Conservation (phyloP, 2,888 invertebrate genomes). For the Mongoloraphidia duomilia region DNA sequence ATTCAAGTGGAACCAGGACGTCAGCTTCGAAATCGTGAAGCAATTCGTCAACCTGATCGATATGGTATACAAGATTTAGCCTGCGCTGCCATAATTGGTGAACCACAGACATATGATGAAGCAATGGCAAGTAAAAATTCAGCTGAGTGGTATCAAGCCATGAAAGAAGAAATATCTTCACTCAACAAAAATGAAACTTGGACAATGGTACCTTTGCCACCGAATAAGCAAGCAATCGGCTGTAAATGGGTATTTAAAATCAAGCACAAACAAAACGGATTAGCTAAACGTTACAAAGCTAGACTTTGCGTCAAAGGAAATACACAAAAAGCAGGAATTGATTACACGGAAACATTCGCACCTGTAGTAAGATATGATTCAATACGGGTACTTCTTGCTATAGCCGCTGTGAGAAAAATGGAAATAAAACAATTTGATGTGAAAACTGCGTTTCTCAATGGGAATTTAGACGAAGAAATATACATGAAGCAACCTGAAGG, state of each 20-base stretch:
- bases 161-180: slow-evolving; percentile 13
- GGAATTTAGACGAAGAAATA: slow-evolving; percentile 4
- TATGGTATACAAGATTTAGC: slow-evolving; percentile 9
- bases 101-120: slow-evolving; percentile 13
- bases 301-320: slow-evolving; percentile 14
- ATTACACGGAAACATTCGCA: slow-evolving; percentile 10
- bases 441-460: slow-evolving; percentile 5
- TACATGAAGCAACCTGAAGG: slow-evolving; percentile 7
- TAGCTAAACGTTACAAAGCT: slow-evolving; percentile 12
- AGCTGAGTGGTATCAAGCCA: slow-evolving; percentile 9
- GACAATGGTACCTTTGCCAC: slow-evolving; percentile 11
- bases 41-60: slow-evolving; percentile 1
- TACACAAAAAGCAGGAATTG: slow-evolving; percentile 12
- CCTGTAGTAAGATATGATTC: slow-evolving; percentile 16
- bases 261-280: slow-evolving; percentile 7
- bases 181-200: slow-evolving; percentile 6
- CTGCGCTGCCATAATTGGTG: slow-evolving; percentile 8
- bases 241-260: slow-evolving; percentile 13
- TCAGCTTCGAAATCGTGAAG: background rate
- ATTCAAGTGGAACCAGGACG: background rate
- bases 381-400: slow-evolving; percentile 12
- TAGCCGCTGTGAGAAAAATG: slow-evolving; percentile 7
- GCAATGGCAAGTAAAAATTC: slow-evolving; percentile 10
- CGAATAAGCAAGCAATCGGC: slow-evolving; percentile 8
- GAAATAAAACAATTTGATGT: slow-evolving; percentile 5